A percentile compares a stretch with the other conserved stretches of the same genome.
Evolutionary conservation across 2,888 invertebrate genomes (phyloP).

Genomic region (Synergus japonicus): DNA sequence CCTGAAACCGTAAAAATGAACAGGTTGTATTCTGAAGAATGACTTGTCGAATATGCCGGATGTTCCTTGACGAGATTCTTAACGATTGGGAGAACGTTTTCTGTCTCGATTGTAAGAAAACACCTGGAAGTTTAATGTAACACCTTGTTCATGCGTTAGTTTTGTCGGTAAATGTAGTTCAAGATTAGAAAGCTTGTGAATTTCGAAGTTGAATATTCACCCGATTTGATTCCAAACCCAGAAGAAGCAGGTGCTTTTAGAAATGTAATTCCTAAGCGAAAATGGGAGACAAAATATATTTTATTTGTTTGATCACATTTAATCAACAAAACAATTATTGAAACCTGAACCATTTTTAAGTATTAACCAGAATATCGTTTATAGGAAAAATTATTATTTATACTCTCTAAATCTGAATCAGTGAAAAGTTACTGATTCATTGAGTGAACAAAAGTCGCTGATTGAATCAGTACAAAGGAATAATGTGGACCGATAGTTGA

Average conservation of each 20-base stretch:
- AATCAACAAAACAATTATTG: background rate
- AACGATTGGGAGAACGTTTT: slow-evolving; percentile 1
- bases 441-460: no score
- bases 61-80: background rate
- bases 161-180: background rate
- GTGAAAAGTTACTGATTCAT: no score
- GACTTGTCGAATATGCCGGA: slow-evolving; percentile 18
- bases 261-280: background rate
- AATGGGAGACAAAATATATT: no score
- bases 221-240: background rate
- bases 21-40: background rate
- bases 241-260: background rate
- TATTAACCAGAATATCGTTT: background rate
- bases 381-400: background rate
- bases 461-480: no score
- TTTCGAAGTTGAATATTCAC: background rate
- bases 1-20: background rate
- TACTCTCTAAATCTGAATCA: no score
- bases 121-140: background rate
- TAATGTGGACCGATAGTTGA: no score
- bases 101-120: background rate
- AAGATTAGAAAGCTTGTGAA: background rate
- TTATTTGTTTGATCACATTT: no score
- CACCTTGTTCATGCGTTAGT: background rate
- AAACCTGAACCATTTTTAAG: background rate